These are phyloP conservation scores for Carlito syrichta DNA, from an alignment of 2,113 vertebrate genomes.

Conservation along the genomic window DNA sequence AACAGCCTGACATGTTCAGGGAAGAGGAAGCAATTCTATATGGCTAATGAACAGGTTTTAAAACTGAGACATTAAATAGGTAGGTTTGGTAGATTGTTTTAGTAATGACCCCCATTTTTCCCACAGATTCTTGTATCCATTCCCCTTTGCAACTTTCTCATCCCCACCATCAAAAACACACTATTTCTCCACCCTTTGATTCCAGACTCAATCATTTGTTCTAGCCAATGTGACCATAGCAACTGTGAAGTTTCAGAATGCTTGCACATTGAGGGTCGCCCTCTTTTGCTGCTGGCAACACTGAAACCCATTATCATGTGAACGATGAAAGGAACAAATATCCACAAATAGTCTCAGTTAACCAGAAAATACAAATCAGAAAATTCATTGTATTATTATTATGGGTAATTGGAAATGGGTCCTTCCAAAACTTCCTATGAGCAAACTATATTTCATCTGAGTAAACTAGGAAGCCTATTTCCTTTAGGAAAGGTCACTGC, in stretches of 20 bases:
- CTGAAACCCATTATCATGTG: background rate
- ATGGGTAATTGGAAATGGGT: background rate
- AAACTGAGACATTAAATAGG: background rate
- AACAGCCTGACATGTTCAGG: background rate
- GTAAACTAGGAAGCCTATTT: background rate
- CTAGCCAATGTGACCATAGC: background rate
- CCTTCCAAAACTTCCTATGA: background rate
- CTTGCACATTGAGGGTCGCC: background rate
- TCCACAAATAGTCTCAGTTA: conserved; percentile 11
- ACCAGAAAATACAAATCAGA: background rate
- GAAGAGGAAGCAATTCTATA: background rate
- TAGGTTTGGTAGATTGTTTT: background rate
- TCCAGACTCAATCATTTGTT: background rate
- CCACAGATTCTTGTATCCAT: background rate
- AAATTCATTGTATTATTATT: conserved; percentile 24
- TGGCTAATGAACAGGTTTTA: conserved; percentile 2
- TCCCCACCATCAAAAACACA: background rate
- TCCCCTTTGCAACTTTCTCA: background rate
- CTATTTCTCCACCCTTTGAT: background rate
- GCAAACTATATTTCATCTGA: background rate
- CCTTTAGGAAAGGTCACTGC: background rate
- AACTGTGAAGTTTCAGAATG: background rate
- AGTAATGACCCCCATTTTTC: background rate
- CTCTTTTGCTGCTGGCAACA: background rate
- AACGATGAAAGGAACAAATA: background rate